Evolutionary conservation across 53 echinoderm and acorn worm species (phyloP).

Genomic region (Echinarachnius parma): DNA sequence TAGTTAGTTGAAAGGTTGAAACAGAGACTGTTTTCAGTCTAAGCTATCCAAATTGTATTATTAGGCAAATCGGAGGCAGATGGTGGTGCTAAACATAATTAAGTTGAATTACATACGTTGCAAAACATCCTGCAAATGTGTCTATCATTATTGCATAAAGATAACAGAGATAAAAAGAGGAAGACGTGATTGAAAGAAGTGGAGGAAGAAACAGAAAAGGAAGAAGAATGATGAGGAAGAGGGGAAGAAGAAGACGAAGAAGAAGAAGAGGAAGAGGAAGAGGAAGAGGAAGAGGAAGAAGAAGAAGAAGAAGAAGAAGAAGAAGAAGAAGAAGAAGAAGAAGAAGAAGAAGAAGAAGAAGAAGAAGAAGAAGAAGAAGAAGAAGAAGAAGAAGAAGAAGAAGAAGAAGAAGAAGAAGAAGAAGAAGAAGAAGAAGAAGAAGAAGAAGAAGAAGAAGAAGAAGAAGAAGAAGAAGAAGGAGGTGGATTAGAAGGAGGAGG

Average conservation of each 20-base stretch:
- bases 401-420: not conserved
- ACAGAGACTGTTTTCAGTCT: too few species aligned
- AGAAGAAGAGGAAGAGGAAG: not conserved
- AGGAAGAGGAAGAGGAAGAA: not conserved
- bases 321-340: not conserved
- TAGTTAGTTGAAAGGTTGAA: too few species aligned
- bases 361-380: not conserved
- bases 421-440: not conserved
- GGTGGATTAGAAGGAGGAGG: too few species aligned
- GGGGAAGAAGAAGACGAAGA: too few species aligned
- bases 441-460: not conserved
- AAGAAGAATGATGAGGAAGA: too few species aligned
- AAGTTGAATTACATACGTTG: too few species aligned
- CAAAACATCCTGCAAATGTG: too few species aligned
- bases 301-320: constrained; percentile 1
- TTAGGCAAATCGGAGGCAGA: too few species aligned
- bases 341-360: not conserved
- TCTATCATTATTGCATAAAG: too few species aligned
- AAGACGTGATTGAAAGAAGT: not conserved
- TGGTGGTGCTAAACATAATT: too few species aligned
- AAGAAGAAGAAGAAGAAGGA: not conserved
- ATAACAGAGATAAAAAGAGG: not conserved
- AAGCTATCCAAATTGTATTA: too few species aligned
- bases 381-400: not conserved
- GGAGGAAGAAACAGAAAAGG: too few species aligned